Conservation (phyloP, 1,140 invertebrate genomes). For the Rhagoletis pomonella region DNA sequence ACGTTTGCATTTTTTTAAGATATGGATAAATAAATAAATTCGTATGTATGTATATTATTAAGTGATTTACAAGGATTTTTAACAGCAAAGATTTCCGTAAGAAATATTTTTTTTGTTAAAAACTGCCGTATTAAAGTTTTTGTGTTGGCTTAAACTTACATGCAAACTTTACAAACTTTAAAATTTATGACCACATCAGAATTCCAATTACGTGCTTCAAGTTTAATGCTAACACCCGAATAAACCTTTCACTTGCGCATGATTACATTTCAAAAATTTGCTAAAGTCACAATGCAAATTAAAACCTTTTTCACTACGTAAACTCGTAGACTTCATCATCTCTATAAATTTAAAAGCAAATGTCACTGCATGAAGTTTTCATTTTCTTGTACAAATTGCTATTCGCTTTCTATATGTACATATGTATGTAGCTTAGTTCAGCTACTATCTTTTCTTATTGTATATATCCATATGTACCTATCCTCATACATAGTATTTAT, state of each 20-base stretch:
- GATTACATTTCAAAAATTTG: background rate
- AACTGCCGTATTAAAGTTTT: no score
- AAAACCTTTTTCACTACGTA: slow-evolving; percentile 2
- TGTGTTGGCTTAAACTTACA: no score
- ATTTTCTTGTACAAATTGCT: background rate
- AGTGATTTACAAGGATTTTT: no score
- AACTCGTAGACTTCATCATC: slow-evolving; percentile 20
- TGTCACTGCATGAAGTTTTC: slow-evolving; percentile 37
- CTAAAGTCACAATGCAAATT: background rate
- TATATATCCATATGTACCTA: background rate
- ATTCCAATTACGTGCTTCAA: background rate
- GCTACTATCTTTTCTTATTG: background rate
- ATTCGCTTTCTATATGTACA: background rate
- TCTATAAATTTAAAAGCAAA: slow-evolving; percentile 38
- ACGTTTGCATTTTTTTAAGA: no score
- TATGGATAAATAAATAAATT: no score
- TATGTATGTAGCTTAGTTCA: background rate
- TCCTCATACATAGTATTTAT: background rate
- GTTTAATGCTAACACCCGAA: background rate
- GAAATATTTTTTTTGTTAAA: no score
- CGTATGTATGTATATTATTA: no score
- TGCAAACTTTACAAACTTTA: background rate
- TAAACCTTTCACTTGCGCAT: background rate
- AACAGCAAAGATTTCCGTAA: no score
- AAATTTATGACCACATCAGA: background rate